Evolutionary conservation across 2,888 invertebrate genomes (phyloP).

Genomic region (Phlogophora meticulosa): DNA sequence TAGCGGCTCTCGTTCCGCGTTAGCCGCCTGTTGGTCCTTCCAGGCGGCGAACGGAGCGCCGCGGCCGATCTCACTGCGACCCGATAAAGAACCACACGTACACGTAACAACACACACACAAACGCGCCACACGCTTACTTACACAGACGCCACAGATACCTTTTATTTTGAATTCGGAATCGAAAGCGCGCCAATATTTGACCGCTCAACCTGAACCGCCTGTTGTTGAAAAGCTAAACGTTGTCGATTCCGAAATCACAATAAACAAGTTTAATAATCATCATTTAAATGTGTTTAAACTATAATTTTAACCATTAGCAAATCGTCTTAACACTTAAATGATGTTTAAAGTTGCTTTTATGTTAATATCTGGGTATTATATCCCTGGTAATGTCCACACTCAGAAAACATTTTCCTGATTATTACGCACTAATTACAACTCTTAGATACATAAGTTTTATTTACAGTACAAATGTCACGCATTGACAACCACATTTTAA

Average conservation of each 20-base stretch:
- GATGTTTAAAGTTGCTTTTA: slow-evolving; percentile 34
- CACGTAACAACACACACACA: slow-evolving; percentile 79
- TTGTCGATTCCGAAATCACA: slow-evolving; percentile 72
- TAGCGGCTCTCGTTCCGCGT: slow-evolving; percentile 98
- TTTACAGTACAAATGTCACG: slow-evolving; percentile 39
- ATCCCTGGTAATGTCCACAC: slow-evolving; percentile 40
- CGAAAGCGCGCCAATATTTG: slow-evolving; percentile 53
- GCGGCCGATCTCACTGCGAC: slow-evolving; percentile 90
- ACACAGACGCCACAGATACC: slow-evolving; percentile 61
- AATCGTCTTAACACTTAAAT: slow-evolving; percentile 34
- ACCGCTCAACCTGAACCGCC: slow-evolving; percentile 4
- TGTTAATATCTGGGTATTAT: slow-evolving; percentile 46
- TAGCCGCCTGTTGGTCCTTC: slow-evolving; percentile 96
- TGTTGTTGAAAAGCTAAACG: slow-evolving; percentile 16
- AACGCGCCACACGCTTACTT: slow-evolving; percentile 68
- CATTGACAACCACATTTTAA: slow-evolving; percentile 70
- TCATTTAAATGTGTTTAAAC: slow-evolving; percentile 47
- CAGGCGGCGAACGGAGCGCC: slow-evolving; percentile 90
- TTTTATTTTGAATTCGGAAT: slow-evolving; percentile 70
- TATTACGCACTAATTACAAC: slow-evolving; percentile 21
- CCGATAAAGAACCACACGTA: slow-evolving; percentile 90
- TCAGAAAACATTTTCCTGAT: slow-evolving; percentile 13
- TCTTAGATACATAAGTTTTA: slow-evolving; percentile 16
- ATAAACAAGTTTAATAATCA: slow-evolving; percentile 68
- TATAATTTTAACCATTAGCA: slow-evolving; percentile 45